phyloP scores from a whole-genome alignment of 2,888 invertebrate species.

The Steromphala cineraria region DNA sequence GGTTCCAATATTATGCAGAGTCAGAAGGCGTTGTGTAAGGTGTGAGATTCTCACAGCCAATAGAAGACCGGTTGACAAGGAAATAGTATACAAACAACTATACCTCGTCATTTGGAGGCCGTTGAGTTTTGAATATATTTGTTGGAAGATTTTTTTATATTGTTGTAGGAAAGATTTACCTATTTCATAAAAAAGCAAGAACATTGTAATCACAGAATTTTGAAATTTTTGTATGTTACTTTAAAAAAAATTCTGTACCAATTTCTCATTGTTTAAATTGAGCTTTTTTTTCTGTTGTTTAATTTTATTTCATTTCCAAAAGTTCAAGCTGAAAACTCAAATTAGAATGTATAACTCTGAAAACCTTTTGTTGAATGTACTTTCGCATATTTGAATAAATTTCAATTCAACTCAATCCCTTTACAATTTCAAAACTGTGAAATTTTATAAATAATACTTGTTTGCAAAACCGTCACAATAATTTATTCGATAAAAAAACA shows the following conservation, averaged over 20 bases:
- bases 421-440: neutral
- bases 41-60: neutral
- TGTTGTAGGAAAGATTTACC: neutral
- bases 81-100: conserved; percentile 7
- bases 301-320: too few relatives aligned
- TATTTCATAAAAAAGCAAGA: neutral
- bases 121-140: neutral
- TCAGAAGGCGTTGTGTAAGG: neutral
- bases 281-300: too few relatives aligned
- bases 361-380: too few relatives aligned
- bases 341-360: too few relatives aligned
- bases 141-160: neutral
- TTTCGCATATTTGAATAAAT: neutral
- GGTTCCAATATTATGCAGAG: too few relatives aligned
- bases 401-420: neutral
- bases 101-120: neutral
- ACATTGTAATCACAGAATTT: too few relatives aligned
- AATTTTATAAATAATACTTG: neutral
- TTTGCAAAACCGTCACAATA: too few relatives aligned
- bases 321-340: too few relatives aligned
- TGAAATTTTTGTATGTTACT: too few relatives aligned
- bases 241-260: too few relatives aligned
- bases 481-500: too few relatives aligned
- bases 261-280: too few relatives aligned
- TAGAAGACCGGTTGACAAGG: neutral